These are phyloP conservation scores for Thripadectes ignobilis DNA, from an alignment of 2,797 vertebrate species.

Conservation along the genomic window DNA sequence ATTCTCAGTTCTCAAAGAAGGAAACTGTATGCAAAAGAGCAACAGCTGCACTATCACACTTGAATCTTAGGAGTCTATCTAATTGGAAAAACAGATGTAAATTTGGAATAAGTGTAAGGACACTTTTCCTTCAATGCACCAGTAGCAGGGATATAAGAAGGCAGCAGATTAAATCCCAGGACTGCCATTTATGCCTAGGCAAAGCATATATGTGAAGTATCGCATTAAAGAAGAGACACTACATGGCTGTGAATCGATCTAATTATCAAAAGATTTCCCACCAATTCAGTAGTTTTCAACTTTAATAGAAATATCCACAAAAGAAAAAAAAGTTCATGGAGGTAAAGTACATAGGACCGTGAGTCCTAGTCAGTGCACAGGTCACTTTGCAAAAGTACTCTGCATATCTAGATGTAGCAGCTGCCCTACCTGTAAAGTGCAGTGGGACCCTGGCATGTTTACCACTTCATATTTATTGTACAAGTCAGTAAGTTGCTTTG, in stretches of 20 bases:
- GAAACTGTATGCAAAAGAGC: not conserved
- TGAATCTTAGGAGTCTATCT: not conserved
- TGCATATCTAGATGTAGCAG: not conserved
- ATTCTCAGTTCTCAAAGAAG: not conserved
- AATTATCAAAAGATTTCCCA: not conserved
- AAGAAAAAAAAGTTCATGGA: not conserved
- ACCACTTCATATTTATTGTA: not conserved
- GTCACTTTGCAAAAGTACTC: not conserved
- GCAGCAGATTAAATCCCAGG: not conserved
- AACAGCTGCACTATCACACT: conserved; percentile 19
- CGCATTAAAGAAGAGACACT: not conserved
- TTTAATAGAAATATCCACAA: not conserved
- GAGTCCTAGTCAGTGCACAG: not conserved
- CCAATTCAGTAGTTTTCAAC: not conserved
- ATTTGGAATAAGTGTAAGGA: not conserved
- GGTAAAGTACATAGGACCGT: not conserved
- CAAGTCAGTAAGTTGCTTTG: not conserved
- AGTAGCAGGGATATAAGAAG: not conserved
- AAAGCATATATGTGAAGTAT: not conserved
- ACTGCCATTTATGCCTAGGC: not conserved
- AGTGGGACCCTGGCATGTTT: not conserved
- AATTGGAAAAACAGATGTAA: conserved; percentile 45
- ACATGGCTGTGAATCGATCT: fast-evolving
- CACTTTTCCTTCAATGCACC: not conserved
- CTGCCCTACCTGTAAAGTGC: not conserved